Evolutionary conservation across 2,113 vertebrate genomes (phyloP).

Genomic region (Smithornis capensis): DNA sequence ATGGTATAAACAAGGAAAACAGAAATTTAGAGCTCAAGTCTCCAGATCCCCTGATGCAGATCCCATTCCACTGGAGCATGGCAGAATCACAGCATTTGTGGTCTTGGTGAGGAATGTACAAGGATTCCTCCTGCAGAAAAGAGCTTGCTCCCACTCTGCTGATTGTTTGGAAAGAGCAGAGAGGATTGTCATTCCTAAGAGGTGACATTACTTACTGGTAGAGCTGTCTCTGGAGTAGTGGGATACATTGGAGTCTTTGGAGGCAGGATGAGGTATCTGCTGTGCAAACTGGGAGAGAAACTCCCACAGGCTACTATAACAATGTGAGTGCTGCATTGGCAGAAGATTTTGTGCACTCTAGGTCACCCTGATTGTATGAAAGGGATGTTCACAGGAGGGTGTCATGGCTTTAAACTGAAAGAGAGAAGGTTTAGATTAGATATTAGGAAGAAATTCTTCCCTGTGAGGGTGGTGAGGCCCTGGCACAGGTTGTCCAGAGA

Average conservation of each 20-base stretch:
- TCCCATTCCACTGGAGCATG: background rate
- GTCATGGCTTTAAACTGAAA: background rate
- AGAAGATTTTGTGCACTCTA: background rate
- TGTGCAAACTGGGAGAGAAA: background rate
- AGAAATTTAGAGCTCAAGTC: background rate
- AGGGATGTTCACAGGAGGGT: background rate
- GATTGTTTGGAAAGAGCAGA: background rate
- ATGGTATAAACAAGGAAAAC: background rate
- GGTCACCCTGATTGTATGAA: background rate
- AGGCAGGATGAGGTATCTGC: background rate
- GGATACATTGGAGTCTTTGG: background rate
- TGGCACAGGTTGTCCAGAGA: background rate
- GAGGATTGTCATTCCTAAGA: background rate
- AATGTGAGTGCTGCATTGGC: background rate
- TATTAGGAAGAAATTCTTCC: background rate
- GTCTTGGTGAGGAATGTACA: background rate
- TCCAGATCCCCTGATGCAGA: background rate
- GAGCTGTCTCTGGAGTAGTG: background rate
- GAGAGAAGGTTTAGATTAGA: background rate
- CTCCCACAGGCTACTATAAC: background rate
- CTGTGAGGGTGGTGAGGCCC: fast-evolving
- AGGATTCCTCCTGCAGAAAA: background rate
- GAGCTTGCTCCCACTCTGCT: background rate
- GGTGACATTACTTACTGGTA: background rate
- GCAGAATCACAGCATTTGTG: background rate